These are phyloP conservation scores for Himantopus leucocephalus DNA, from an alignment of 2,113 vertebrate genomes.

Conservation along the genomic window DNA sequence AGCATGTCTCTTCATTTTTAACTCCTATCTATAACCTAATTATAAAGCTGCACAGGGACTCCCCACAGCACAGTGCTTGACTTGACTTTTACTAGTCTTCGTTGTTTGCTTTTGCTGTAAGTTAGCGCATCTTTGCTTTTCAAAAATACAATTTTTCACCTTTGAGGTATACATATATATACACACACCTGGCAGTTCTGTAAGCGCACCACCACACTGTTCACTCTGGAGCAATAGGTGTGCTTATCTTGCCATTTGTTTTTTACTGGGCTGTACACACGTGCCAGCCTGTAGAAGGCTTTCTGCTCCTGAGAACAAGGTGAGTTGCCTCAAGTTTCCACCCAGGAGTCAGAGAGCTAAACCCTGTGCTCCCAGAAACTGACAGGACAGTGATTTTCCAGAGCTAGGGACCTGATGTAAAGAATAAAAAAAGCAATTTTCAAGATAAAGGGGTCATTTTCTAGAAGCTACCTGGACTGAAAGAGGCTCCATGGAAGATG, in stretches of 20 bases:
- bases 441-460: not conserved
- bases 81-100: not conserved
- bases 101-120: not conserved
- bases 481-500: not conserved
- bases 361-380: not conserved
- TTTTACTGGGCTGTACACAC: not conserved
- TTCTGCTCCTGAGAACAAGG: not conserved
- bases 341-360: not conserved
- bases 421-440: not conserved
- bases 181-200: not conserved
- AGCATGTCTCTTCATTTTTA: not conserved
- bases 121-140: not conserved
- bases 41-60: not conserved
- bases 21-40: not conserved
- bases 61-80: not conserved
- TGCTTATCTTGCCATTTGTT: not conserved
- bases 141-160: not conserved
- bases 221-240: not conserved
- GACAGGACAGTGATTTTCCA: not conserved
- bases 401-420: not conserved
- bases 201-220: not conserved
- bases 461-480: not conserved
- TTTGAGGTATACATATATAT: not conserved
- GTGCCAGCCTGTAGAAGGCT: not conserved
- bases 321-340: not conserved